Conservation (phyloP, 2,797 vertebrate species). For the Loriculus beryllinus region DNA sequence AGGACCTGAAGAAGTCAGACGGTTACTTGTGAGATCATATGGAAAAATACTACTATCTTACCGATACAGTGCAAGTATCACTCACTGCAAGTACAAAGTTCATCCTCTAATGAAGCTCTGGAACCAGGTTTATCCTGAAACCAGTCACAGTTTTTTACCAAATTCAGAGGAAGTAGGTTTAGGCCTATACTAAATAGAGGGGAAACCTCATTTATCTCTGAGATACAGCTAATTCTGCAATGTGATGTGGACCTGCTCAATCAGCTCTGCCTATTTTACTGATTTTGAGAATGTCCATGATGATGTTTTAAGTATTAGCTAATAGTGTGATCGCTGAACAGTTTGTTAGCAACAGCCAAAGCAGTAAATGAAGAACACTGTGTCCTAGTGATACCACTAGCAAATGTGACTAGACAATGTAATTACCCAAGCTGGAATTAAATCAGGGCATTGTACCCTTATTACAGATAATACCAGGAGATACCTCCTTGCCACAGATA, state of each 20-base stretch:
- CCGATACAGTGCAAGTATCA: background rate
- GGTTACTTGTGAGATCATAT: background rate
- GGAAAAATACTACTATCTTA: background rate
- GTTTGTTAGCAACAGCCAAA: background rate
- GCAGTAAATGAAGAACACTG: background rate
- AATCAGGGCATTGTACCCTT: background rate
- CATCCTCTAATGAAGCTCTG: background rate
- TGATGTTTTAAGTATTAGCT: background rate
- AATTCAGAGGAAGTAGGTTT: background rate
- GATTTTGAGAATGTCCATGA: background rate
- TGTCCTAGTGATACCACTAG: background rate
- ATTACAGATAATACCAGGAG: background rate
- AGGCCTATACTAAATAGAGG: background rate
- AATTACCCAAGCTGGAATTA: background rate
- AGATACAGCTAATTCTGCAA: background rate
- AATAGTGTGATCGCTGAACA: background rate
- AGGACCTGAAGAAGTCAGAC: background rate
- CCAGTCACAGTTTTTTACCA: background rate
- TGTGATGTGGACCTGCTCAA: background rate
- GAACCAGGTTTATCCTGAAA: background rate
- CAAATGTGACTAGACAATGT: background rate
- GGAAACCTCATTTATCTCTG: background rate
- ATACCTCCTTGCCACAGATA: background rate
- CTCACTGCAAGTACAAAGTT: background rate
- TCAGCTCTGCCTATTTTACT: background rate